Base-by-base conservation (phyloP, 2,113 vertebrate genomes). In the Lasiurus cinereus region DNA sequence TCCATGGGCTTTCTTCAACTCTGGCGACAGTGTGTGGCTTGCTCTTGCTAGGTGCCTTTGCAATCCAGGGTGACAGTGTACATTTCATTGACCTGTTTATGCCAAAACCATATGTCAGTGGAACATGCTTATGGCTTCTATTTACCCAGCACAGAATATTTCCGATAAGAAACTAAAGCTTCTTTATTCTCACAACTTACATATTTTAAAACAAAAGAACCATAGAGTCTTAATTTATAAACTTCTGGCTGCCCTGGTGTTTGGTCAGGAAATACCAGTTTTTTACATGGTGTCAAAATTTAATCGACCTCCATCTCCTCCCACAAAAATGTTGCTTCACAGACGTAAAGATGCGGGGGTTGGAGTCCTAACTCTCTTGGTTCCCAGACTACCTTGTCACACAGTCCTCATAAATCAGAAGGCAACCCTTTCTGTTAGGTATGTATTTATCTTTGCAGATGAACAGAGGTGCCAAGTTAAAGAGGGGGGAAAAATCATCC, bases 231-330 rank as follows among this genome's bases (percentile, higher is more conserved):
- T 97, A 77, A 83, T 96, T 91, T 97, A 96, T 96, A 97, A 98
- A 97, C 89, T 96, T 88, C 79, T 97, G 97, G 95, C 93, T 94
- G 0, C 96, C 43, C 88, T 97, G 66, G 85, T 97, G 83, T 97
- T 98, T 97, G 96, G 89, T 80, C 91, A 98, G 95, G 97, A 98
- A 98, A 98, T 97, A 94, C 90, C 94, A 94, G 83, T 2, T 88
- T 97, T 97, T 97, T 96, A 96, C 84, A 94, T 74, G 92, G 70
- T 97, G 86, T 98, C 89, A 96, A 96, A 97, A 97, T 91, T 86
- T 74, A 97, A 98, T 96, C 39, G 22, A 89, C 33, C 98, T 97
- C 95, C 89, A 91, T 96, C 95, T 94, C 85, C 16, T 91, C 48
- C 95, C 64, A 94, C 91, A 97, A 95, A 97, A 96, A 96, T 95